Conservation (phyloP, 2,888 invertebrate genomes). For the Nomada fabriciana region DNA sequence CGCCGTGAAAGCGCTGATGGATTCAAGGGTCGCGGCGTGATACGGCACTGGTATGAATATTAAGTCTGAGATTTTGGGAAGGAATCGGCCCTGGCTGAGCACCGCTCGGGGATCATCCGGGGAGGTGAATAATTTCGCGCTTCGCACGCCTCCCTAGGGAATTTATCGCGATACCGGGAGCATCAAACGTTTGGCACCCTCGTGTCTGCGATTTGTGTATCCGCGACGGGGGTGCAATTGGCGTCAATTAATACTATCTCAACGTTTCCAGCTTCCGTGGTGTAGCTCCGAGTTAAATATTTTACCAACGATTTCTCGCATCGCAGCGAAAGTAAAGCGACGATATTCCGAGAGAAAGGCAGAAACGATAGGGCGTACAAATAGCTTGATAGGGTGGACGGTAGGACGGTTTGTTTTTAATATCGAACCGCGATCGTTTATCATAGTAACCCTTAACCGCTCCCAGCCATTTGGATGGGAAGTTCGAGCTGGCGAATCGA, state of each 20-base stretch:
- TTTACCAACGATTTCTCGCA: not conserved
- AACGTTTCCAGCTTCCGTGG: too few relatives aligned
- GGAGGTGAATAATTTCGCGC: conserved; percentile 43
- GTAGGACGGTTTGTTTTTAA: conserved; percentile 72
- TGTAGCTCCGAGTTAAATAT: not conserved
- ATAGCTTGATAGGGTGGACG: conserved; percentile 10
- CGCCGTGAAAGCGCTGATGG: conserved; percentile 66
- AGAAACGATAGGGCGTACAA: conserved; percentile 2
- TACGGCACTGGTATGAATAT: conserved; percentile 67
- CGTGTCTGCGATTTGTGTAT: not conserved
- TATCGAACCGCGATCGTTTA: conserved; percentile 71
- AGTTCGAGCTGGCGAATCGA: conserved; percentile 60
- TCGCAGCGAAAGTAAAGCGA: not conserved
- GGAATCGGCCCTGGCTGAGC: conserved; percentile 16
- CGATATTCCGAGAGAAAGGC: not conserved
- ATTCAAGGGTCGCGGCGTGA: conserved; percentile 62
- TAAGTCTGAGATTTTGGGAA: conserved; percentile 66
- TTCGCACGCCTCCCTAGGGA: conserved; percentile 1
- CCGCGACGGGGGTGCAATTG: not conserved
- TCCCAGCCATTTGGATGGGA: conserved; percentile 72
- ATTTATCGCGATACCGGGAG: conserved; percentile 1
- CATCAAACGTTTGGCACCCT: not conserved
- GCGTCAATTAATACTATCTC: too few relatives aligned
- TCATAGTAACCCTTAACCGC: conserved; percentile 68
- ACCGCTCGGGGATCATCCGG: conserved; percentile 24